Evolutionary conservation across 2,888 invertebrate genomes (phyloP), one percentile per base, ranked within the genome.

Genomic region (Thecophora atra): DNA sequence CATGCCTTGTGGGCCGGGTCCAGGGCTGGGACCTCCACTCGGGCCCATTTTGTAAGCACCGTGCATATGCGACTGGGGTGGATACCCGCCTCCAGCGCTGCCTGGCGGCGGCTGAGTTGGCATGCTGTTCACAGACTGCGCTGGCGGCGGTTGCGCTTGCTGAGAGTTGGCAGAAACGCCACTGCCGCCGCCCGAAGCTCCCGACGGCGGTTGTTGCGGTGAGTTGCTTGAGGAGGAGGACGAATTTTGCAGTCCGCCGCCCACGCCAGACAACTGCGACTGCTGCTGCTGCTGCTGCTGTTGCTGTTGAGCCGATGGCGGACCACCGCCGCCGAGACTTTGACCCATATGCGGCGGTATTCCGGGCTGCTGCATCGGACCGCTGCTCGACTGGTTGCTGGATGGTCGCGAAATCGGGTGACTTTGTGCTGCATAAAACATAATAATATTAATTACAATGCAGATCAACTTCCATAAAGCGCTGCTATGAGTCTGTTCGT

Each of bases 331-430:
- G 71, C 73, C 64, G 67, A 82, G 78, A 69, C 82, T 78, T 67
- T 77, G 78, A 65, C 78, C 72, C 76, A 78, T 76, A 71, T 83
- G 81, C 62, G 81, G 81, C 73, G 82, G 84, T 77, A 85, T 80
- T 15, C 79, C 78, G 24, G 82, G 80, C 63, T 84, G 84, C 72
- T 83, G 82, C 82, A 84, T 84, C 72, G 82, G 82, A 74, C 83
- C 85, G 72, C 85, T 84, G 88, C 89, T 90, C 88, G 91, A 89
- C 79, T 91, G 92, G 85, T 91, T 91, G 87, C 96, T 96, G 83
- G 96, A 94, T 87, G 97, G 97, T 86, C 97, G 92, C 86, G 97
- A 96, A 93, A 97, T 96, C 89, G 95, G 94, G 92, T 95, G 93
- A 92, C 93, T 96, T 91, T 94, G 94, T 87, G 85, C 85, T 85